phyloP scores from a whole-genome alignment of 2,797 vertebrate genomes.

The Leptodactylus fallax region DNA sequence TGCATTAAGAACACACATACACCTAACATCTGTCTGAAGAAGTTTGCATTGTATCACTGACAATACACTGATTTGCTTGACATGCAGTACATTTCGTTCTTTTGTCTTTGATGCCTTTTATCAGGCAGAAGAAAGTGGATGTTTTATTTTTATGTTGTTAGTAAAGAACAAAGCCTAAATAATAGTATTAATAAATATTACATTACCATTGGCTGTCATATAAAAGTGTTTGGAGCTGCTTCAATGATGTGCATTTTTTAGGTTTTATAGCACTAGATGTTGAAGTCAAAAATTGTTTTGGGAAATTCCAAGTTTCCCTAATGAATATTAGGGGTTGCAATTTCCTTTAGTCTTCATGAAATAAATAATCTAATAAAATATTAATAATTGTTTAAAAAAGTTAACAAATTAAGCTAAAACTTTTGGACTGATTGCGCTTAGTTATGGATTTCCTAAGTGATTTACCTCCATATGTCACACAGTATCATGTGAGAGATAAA shows the following conservation, averaged over 20 bases:
- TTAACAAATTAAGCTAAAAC: too few species aligned
- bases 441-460: too few species aligned
- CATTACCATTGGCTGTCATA: slow-evolving; percentile 32
- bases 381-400: too few species aligned
- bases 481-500: too few species aligned
- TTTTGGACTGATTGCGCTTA: too few species aligned
- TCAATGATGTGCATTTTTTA: not conserved
- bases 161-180: slow-evolving; percentile 39
- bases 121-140: slow-evolving; percentile 17
- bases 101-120: slow-evolving; percentile 41
- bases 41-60: slow-evolving; percentile 7
- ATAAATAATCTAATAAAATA: too few species aligned
- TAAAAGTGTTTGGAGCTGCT: not conserved
- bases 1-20: not conserved
- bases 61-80: slow-evolving; percentile 31
- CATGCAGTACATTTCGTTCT: slow-evolving; percentile 25
- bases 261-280: not conserved
- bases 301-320: not conserved
- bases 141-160: slow-evolving; percentile 44
- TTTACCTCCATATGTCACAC: too few species aligned
- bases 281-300: not conserved
- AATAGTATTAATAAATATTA: slow-evolving; percentile 45
- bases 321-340: not conserved
- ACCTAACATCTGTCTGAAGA: slow-evolving; percentile 22
- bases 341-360: too few species aligned